These are phyloP conservation scores for Ptychoptera albimana DNA, from an alignment of 2,888 invertebrate species.

Conservation along the genomic window DNA sequence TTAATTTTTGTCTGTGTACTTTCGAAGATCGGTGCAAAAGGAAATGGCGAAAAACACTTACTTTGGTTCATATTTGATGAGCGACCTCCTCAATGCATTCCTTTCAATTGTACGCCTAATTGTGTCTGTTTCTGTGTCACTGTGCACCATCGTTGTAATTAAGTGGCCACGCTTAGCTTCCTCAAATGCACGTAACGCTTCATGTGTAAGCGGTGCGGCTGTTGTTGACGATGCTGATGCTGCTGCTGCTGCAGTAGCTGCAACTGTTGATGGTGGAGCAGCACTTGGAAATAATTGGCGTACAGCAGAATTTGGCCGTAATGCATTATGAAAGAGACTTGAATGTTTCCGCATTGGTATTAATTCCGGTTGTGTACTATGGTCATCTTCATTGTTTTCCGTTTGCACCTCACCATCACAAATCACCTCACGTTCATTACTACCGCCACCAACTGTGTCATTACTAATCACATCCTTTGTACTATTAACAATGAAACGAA, in stretches of 20 bases:
- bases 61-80: conserved; percentile 50
- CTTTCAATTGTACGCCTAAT: conserved; percentile 65
- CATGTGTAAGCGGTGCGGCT: conserved; percentile 49
- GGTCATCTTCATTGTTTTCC: conserved; percentile 19
- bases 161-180: conserved; percentile 39
- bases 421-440: conserved; percentile 14
- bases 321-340: conserved; percentile 27
- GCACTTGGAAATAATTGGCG: conserved; percentile 66
- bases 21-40: neutral
- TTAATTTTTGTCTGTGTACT: too few species aligned
- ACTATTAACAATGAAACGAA: conserved; percentile 43
- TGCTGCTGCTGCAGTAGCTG: neutral
- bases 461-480: conserved; percentile 9
- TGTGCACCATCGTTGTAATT: conserved; percentile 23
- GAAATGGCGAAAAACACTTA: conserved; percentile 5
- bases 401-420: conserved; percentile 21
- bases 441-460: conserved; percentile 8
- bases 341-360: conserved; percentile 30
- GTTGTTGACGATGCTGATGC: conserved; percentile 14
- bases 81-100: conserved; percentile 63
- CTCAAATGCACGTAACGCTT: conserved; percentile 56
- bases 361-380: conserved; percentile 12
- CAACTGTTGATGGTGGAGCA: conserved; percentile 33
- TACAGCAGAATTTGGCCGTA: conserved; percentile 59
- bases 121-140: conserved; percentile 40